Evolutionary conservation across 2,888 invertebrate species (phyloP).

Genomic region (Agriopis leucophaearia): DNA sequence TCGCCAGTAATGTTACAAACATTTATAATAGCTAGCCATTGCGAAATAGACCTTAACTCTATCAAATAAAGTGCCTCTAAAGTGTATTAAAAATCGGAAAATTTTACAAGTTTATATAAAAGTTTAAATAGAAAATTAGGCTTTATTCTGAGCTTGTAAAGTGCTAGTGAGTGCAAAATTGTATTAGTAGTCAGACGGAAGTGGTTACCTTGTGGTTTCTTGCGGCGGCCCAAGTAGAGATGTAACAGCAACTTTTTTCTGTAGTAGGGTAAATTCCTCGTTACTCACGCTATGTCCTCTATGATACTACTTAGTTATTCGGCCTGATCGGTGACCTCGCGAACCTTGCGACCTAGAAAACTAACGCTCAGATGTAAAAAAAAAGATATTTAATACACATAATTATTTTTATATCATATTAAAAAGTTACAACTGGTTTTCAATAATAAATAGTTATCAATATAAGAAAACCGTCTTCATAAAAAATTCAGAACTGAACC

Average conservation of each 20-base stretch:
- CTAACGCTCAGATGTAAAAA: too few species aligned
- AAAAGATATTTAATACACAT: too few species aligned
- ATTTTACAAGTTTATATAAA: neutral
- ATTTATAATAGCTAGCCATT: neutral
- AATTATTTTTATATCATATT: too few species aligned
- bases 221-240: neutral
- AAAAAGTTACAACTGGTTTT: too few species aligned
- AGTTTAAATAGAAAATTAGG: conserved; percentile 4
- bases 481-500: too few species aligned
- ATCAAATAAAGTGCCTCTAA: neutral
- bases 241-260: neutral
- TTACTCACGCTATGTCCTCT: too few species aligned
- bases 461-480: too few species aligned
- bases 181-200: conserved; percentile 4
- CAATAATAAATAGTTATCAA: too few species aligned
- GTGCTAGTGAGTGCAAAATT: neutral
- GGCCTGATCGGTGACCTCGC: too few species aligned
- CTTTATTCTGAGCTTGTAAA: neutral
- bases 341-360: too few species aligned
- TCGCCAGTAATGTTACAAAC: neutral
- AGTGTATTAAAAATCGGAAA: neutral
- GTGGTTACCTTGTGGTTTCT: conserved; percentile 3
- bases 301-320: too few species aligned
- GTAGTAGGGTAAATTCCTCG: too few species aligned
- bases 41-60: neutral